These are phyloP conservation scores for Agapornis canus DNA, from an alignment of 2,797 vertebrate species.

Conservation along the genomic window DNA sequence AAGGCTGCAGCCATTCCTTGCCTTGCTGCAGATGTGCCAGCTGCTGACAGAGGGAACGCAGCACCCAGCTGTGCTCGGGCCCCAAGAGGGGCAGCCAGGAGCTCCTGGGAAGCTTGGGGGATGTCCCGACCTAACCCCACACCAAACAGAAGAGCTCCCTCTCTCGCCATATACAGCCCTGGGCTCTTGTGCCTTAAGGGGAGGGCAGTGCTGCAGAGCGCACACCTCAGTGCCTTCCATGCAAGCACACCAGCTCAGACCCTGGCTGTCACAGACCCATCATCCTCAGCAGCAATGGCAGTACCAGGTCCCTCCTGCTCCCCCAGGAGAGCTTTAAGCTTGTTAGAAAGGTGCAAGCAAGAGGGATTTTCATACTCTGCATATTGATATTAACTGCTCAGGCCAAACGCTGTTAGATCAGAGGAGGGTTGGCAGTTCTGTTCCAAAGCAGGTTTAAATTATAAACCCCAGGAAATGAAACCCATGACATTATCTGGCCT, in stretches of 20 bases:
- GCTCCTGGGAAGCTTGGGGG: neutral
- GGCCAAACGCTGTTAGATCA: constrained; percentile 45
- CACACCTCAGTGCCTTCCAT: neutral
- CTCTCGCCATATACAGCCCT: neutral
- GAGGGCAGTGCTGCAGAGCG: neutral
- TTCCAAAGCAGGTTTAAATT: constrained; percentile 59
- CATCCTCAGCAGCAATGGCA: neutral
- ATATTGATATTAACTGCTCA: constrained; percentile 49
- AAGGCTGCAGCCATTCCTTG: constrained; percentile 27
- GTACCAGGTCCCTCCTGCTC: constrained; percentile 16
- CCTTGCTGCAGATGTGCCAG: constrained; percentile 42
- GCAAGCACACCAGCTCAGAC: neutral
- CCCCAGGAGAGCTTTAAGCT: constrained; percentile 34
- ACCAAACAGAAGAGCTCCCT: neutral
- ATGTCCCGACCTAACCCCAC: neutral
- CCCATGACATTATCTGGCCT: constrained; percentile 29
- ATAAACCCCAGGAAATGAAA: constrained; percentile 49
- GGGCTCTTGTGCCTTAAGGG: neutral
- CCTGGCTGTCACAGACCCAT: neutral
- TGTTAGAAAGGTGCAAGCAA: constrained; percentile 42
- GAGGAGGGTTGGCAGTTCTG: constrained; percentile 17
- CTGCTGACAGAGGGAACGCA: neutral
- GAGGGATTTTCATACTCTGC: constrained; percentile 47
- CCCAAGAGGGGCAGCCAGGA: neutral
- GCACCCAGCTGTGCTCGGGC: neutral